Evolutionary conservation across 1,140 invertebrate species (phyloP), one percentile per base, ranked within the genome.

Genomic region (Coboldia fuscipes): DNA sequence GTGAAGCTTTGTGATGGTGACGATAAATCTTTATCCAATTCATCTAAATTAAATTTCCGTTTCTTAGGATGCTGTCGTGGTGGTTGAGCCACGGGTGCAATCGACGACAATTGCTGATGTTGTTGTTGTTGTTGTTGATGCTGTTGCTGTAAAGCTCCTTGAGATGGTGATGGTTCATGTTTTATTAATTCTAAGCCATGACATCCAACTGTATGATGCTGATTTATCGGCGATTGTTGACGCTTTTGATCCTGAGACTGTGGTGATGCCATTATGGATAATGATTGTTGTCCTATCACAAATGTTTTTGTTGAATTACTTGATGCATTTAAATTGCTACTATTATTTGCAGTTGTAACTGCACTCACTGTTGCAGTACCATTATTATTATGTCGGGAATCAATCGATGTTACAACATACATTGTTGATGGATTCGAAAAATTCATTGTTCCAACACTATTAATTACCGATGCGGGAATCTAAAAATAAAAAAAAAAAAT

Each of bases 41-140:
- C 78, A 16, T 77, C 72, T 37, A 74, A 78, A 62, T 82, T 73
- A 47, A 80, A 85, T 59, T 86, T 86, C 38, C 83, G 63, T 57
- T 88, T 88, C 56, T 86, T 88, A 38, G 83, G 82, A 56, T 86
- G 63, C 52, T 78, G 81, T 32, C 70, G 65, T 52, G 42, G 62
- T 52, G 45, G 62, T 49, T 23, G 3, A 35, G 39, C 26, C 38
- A 28, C 10, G 23, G 37, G 30, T 45, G 46, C 38, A 43, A 46
- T 42, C 41, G 23, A n/a, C 5, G 15, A 10, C 12, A 16, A 21
- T 34, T 22, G 33, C 30, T 40, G 21, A 19, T 33, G 21, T 15
- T 28, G 12, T 30, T 35, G 34, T 36, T 41, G 37, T 36, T 45
- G 42, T 12, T 38, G 40, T 38, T 46, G 41, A 26, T 40, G 46